Base-by-base conservation (phyloP, 1,140 invertebrate genomes). In the Cherax quadricarinatus region DNA sequence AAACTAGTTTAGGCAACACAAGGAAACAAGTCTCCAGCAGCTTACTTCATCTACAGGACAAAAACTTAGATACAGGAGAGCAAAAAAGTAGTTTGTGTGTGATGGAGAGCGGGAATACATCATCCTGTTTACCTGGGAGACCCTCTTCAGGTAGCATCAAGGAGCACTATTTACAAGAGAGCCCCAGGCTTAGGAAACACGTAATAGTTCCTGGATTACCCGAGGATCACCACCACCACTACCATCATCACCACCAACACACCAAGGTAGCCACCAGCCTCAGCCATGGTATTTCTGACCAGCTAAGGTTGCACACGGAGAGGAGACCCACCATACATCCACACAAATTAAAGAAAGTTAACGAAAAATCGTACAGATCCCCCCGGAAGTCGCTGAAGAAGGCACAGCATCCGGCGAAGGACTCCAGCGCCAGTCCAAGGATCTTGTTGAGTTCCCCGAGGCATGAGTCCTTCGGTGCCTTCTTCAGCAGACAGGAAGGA, bases 341-440 rank as follows among this genome's bases (percentile, higher is more conserved):
- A 66, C n/a, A 60, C 30, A 53, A 81, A n/a, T 41, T 12, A 14
- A 51, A 48, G 53, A 81, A 41, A 24, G 4, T 6, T 14, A 48
- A 88, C 18, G 78, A 88, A 10, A 1, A 57, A 10, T 24, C 14
- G 4, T 24, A 51, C 24, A 81, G 86, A 24, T 88, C 86, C 3
- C 78, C 78, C 4, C 41, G 78, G 57, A 88, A 66, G 78, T 73
- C 79, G 4, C 86, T 30, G 48, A 81, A 75, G 78, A 80, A 88
- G 57, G 16, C 48, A 30, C 83, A 57, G 9, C n/a, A 30, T 60
- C 60, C 83, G 62, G 62, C 48, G 51, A 24, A 30, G 24, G 86
- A 88, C 21, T 81, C 86, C 49, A 75, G 81, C 62, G 81, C 30
- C 7, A 88, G 81, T 24, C 78, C 53, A n/a, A 53, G 73, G 41